Conservation (phyloP, 2,888 invertebrate genomes). For the Mechanitis messenoides region DNA sequence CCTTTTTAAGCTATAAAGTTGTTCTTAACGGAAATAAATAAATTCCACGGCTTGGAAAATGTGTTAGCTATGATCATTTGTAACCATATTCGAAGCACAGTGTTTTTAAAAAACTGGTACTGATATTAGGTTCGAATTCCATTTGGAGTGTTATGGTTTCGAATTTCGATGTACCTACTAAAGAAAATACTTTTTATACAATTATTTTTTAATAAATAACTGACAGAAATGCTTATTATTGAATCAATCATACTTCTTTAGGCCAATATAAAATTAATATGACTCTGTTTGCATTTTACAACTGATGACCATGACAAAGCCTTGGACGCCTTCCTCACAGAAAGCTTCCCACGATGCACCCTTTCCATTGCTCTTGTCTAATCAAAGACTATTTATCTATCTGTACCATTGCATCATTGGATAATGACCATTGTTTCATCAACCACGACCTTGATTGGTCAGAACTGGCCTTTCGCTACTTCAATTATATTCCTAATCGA, state of each 20-base stretch:
- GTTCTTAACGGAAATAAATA: no score
- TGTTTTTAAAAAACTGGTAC: no score
- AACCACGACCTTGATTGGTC: conserved; percentile 44
- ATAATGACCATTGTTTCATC: conserved; percentile 19
- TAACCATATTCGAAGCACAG: no score
- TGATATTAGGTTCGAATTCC: no score
- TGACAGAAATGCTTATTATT: no score
- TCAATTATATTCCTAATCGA: conserved; percentile 70
- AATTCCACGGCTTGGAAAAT: no score
- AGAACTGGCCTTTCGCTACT: conserved; percentile 53
- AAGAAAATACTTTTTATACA: no score
- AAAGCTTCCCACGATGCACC: conserved; percentile 7
- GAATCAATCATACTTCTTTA: no score
- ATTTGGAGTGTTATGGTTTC: no score
- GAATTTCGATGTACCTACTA: no score
- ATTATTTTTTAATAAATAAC: no score
- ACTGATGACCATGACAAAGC: conserved; percentile 36
- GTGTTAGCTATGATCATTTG: no score
- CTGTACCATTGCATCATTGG: conserved; percentile 19
- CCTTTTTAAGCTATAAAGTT: conserved; percentile 14
- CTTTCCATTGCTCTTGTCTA: conserved; percentile 15
- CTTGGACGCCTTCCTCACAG: conserved; percentile 17
- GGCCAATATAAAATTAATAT: background rate
- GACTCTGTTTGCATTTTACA: background rate
- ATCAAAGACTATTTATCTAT: conserved; percentile 79